Base-by-base conservation (phyloP, 1,140 invertebrate species). In the Ladona fulva region DNA sequence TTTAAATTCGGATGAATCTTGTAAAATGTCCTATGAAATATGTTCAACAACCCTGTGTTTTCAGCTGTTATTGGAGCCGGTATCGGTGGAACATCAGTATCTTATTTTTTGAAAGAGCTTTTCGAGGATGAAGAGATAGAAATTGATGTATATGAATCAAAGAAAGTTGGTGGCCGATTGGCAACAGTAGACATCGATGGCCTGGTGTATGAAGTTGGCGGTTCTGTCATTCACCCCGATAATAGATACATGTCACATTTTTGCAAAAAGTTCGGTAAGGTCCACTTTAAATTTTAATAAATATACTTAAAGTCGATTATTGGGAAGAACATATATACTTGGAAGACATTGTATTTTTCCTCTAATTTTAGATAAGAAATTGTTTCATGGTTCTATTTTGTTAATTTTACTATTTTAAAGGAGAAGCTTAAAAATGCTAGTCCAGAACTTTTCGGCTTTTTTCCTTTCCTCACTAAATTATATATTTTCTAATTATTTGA, bases 21-120 rank as follows among this genome's bases (percentile, higher is more conserved):
- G 16, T 66, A 19, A 52, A 52, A 19, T 52, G 44, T 52, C 1
- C 52, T 19, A 3, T 19, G 52, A 3, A 19, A 6, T 66, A 66
- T 76, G 29, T 19, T 66, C 78, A 37, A 25, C 25, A 52, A 16
- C 75, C 78, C n/a, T 78, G 1, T 78, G 74, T 82, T 83, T 81
- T 66, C 77, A 90, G 90, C 87, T 24, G 87, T 92, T 66, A 85
- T 92, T 81, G 91, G 91, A 29, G 90, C 86, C 74, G 91, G 91
- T 14, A 88, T 91, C 75, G 89, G 90, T 78, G 90, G 91, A 59
- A 87, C 89, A 5, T 87, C 89, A 11, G 82, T 87, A 24, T 88
- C 89, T 0, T 88, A 89, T 82, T 91, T 87, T 82, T 80, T 91
- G 5, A 83, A 85, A 22, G 82, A 90, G 81, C 81, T 90, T 77